phyloP scores from a whole-genome alignment of 1,140 invertebrate genomes.

The Leptoteleia sp. region DNA sequence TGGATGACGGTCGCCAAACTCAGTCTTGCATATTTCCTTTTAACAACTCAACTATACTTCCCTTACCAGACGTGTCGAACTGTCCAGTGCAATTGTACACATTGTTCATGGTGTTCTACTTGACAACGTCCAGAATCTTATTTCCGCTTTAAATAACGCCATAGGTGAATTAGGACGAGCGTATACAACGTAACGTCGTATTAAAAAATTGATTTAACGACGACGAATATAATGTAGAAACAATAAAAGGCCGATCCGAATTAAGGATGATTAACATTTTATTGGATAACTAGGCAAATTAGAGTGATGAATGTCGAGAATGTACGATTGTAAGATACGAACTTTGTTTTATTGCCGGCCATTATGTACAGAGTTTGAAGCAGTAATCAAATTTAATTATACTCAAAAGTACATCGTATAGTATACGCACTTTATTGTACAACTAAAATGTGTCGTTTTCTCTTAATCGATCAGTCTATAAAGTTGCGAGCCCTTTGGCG shows the following conservation, averaged over 20 bases:
- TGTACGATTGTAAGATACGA: conserved; percentile 22
- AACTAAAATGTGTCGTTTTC: conserved; percentile 36
- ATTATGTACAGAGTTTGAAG: conserved; percentile 23
- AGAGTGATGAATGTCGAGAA: conserved; percentile 21
- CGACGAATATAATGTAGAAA: no score
- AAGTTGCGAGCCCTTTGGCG: conserved; percentile 28
- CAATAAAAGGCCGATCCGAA: conserved; percentile 3
- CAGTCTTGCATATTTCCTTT: conserved; percentile 54
- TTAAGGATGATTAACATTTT: conserved; percentile 27
- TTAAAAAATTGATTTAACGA: no score
- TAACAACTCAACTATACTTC: conserved; percentile 54
- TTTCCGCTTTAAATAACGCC: conserved; percentile 31
- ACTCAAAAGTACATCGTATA: conserved; percentile 38
- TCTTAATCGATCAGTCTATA: conserved; percentile 47
- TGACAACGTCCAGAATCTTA: conserved; percentile 22
- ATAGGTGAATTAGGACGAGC: no score
- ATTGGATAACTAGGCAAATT: conserved; percentile 18
- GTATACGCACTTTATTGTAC: conserved; percentile 17
- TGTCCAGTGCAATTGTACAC: conserved; percentile 29
- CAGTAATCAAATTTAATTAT: conserved; percentile 50
- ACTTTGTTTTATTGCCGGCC: conserved; percentile 34
- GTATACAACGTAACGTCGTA: no score
- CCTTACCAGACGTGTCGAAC: conserved; percentile 49
- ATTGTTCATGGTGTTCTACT: conserved; percentile 30
- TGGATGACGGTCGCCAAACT: conserved; percentile 55